Conservation (phyloP, 2,113 vertebrate genomes). For the Melanocharis versteri region DNA sequence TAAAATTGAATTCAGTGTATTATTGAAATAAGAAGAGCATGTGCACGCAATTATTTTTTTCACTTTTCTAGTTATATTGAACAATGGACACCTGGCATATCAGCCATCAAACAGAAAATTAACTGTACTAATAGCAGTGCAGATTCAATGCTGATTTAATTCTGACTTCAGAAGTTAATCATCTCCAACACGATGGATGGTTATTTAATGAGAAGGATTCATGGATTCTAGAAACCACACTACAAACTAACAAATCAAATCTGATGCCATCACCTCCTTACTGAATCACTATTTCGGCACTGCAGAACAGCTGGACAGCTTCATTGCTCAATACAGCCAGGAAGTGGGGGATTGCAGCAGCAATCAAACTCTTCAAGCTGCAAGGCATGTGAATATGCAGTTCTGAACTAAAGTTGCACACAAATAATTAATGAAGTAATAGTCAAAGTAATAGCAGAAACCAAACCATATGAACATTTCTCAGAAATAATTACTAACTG, state of each 20-base stretch:
- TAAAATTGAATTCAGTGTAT: conserved; percentile 5
- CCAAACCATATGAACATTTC: background rate
- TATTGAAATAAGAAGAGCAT: conserved; percentile 36
- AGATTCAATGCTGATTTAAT: conserved; percentile 56
- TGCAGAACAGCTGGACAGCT: background rate
- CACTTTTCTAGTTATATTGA: conserved; percentile 27
- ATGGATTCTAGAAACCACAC: conserved; percentile 41
- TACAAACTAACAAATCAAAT: conserved; percentile 48
- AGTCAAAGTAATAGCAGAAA: background rate
- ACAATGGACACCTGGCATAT: conserved; percentile 33
- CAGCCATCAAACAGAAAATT: conserved; percentile 29
- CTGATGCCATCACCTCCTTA: conserved; percentile 5
- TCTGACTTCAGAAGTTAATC: conserved; percentile 54
- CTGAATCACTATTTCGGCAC: conserved; percentile 19
- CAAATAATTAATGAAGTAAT: background rate
- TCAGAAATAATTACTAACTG: background rate
- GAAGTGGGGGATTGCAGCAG: background rate
- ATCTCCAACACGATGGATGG: conserved; percentile 33
- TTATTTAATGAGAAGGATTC: conserved; percentile 63
- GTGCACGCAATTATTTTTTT: background rate
- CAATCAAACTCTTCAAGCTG: background rate
- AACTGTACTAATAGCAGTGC: background rate
- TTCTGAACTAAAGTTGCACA: background rate
- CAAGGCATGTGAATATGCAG: background rate
- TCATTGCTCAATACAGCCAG: background rate